Evolutionary conservation across 2,113 vertebrate species (phyloP), one percentile per base, ranked within the genome.

Genomic region (Octodon degus): DNA sequence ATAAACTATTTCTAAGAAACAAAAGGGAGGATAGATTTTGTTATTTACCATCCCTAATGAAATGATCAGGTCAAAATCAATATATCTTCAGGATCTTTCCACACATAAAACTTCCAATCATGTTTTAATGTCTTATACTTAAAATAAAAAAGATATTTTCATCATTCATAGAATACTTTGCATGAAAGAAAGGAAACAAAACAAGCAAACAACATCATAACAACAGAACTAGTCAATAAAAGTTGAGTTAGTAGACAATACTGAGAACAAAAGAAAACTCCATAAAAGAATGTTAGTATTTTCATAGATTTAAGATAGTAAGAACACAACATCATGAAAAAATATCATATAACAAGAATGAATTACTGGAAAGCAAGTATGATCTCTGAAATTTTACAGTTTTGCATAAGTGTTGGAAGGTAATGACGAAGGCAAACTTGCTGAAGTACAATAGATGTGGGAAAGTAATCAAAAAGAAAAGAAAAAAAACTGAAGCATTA

Each of bases 151-250:
- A 91, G 9, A 43, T 50, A 1, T 50, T 50, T 50, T 50, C 11
- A 10, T 83, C 40, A 94, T 58, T 37, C 91, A 34, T 70, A 89
- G 34, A 89, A 68, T 27, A 34, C 87, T 92, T 74, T 27, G 53
- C 27, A 82, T 65, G 89, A 86, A 90, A 91, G 11, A 90, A 83
- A 88, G 70, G 70, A 7, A 68, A 22, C 32, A 83, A 91, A 92
- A 77, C 27, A 91, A 40, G 30, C 67, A 55, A 55, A 55, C 53
- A 55, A 55, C 53, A 55, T 13, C 53, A 55, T 16, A 16, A 13
- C 12, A 58, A 86, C 24, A 83, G 77, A 96, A 81, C 55, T 32
- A 87, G 24, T 55, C 4, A 27, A 40, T 87, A 43, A 93, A 84
- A 53, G 22, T 86, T 43, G 63, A 92, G 24, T 5, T 34, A 55